Conservation (phyloP, 2,113 vertebrate genomes). For the Geococcyx californianus region DNA sequence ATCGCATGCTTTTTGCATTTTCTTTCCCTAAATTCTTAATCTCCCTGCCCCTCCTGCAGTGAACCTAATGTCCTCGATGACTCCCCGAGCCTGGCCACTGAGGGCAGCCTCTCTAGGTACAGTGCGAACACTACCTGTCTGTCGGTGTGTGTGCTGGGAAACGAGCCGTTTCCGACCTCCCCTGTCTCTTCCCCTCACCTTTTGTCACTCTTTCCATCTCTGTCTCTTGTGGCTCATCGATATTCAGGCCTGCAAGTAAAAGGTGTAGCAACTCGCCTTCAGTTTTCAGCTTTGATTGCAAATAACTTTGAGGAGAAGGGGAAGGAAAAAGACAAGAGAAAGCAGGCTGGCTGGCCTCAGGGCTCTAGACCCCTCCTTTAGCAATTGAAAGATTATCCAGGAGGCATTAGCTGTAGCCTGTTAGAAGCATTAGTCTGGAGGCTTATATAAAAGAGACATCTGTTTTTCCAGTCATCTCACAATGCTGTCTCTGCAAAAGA, state of each 20-base stretch:
- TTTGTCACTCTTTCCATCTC: constrained; percentile 64
- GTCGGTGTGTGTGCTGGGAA: constrained; percentile 89
- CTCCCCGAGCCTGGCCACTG: constrained; percentile 97
- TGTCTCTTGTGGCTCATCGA: constrained; percentile 77
- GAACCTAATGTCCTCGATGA: constrained; percentile 99
- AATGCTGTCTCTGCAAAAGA: neutral
- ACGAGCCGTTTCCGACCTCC: constrained; percentile 71
- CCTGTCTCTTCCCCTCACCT: constrained; percentile 66
- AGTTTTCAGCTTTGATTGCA: constrained; percentile 67
- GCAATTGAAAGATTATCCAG: neutral
- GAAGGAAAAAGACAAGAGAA: neutral
- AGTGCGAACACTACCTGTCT: constrained; percentile 88
- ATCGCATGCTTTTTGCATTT: constrained; percentile 77
- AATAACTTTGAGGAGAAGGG: neutral
- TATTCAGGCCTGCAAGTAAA: constrained; percentile 79
- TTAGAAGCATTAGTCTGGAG: constrained; percentile 21
- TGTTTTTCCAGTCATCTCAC: constrained; percentile 29
- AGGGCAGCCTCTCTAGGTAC: constrained; percentile 99
- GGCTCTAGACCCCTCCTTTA: neutral
- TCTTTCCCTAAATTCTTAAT: constrained; percentile 91
- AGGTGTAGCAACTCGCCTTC: constrained; percentile 77
- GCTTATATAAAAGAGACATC: constrained; percentile 17
- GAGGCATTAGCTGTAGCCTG: constrained; percentile 39
- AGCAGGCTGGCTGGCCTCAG: neutral
- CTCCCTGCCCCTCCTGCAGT: constrained; percentile 94